These are phyloP conservation scores for Micromys minutus DNA, from an alignment of 2,113 vertebrate species.

Conservation along the genomic window DNA sequence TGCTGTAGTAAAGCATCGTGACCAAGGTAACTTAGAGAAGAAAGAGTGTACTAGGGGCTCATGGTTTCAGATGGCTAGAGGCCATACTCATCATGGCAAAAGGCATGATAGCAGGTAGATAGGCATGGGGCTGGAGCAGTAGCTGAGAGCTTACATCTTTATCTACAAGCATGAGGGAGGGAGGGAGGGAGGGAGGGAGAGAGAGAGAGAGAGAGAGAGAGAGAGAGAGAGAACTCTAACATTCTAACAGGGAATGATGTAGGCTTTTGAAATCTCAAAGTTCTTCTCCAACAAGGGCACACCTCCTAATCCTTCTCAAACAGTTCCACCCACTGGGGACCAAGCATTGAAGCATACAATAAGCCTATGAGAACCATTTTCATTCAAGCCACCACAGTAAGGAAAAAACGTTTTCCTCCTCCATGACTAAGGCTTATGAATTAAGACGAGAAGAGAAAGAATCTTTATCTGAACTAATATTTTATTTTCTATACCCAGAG, in stretches of 20 bases:
- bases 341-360: background rate
- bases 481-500: background rate
- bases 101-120: background rate
- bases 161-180: background rate
- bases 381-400: background rate
- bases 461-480: background rate
- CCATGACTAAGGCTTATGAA: background rate
- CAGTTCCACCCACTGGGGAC: background rate
- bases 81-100: background rate
- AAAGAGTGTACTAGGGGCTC: background rate
- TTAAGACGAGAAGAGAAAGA: constrained; percentile 21
- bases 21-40: background rate
- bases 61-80: background rate
- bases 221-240: background rate
- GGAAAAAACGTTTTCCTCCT: background rate
- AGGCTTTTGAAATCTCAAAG: background rate
- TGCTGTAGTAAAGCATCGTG: background rate
- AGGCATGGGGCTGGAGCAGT: background rate
- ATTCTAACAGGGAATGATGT: background rate
- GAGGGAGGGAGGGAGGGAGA: background rate
- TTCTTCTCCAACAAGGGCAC: background rate
- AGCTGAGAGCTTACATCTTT: background rate
- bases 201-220: background rate
- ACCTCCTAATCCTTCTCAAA: background rate
- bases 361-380: background rate